Evolutionary conservation across 2,797 vertebrate genomes (phyloP).

Genomic region (Carduelis carduelis): DNA sequence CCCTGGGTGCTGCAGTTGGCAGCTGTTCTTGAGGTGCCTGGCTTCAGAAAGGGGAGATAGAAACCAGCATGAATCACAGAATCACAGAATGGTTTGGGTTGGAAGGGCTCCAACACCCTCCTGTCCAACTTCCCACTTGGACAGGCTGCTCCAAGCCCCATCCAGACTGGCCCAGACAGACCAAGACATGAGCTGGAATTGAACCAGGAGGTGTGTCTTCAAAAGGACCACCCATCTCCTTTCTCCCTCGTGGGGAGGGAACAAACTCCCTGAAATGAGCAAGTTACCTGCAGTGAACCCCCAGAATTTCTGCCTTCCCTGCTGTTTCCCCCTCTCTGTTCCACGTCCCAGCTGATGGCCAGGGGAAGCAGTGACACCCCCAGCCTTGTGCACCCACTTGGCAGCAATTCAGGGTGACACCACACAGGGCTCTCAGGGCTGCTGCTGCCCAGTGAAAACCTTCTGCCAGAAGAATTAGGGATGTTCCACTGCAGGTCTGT

Average conservation of each 20-base stretch:
- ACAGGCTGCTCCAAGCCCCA: not conserved
- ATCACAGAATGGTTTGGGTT: not conserved
- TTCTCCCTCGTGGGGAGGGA: not conserved
- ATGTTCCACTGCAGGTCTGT: not conserved
- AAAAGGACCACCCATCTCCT: not conserved
- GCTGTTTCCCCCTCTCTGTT: not conserved
- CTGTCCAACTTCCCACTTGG: not conserved
- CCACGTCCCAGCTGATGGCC: not conserved
- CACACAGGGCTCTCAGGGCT: not conserved
- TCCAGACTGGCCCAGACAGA: not conserved
- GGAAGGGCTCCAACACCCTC: not conserved
- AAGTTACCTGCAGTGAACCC: not conserved
- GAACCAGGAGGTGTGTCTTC: not conserved
- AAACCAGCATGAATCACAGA: not conserved
- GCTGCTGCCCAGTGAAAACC: not conserved
- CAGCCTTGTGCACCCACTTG: not conserved
- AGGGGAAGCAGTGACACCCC: not conserved
- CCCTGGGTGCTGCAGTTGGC: not conserved
- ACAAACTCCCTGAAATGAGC: not conserved
- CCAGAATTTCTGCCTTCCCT: not conserved
- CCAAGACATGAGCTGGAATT: fast-evolving
- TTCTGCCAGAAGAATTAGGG: not conserved
- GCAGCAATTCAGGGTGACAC: not conserved
- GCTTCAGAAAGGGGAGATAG: not conserved
- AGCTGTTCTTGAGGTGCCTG: not conserved